phyloP scores from a whole-genome alignment of 2,113 vertebrate species.

The Urocolius indicus region DNA sequence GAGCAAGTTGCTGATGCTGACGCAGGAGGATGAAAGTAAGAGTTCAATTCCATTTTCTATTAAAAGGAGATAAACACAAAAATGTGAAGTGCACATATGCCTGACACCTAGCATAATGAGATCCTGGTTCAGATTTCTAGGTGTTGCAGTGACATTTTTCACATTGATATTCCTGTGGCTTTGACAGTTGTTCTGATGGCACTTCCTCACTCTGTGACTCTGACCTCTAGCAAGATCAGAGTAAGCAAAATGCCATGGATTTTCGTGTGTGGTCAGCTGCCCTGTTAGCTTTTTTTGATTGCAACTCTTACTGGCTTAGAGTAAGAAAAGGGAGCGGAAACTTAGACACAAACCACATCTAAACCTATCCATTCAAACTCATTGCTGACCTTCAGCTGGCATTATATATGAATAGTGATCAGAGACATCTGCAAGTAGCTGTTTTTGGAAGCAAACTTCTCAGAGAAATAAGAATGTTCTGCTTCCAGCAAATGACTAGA shows the following conservation, averaged over 20 bases:
- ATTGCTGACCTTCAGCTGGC: background rate
- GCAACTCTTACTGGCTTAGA: background rate
- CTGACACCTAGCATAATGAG: background rate
- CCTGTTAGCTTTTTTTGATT: background rate
- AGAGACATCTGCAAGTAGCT: background rate
- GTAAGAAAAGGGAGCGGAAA: too few species aligned
- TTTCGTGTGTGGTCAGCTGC: background rate
- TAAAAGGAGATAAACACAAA: background rate
- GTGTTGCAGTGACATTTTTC: background rate
- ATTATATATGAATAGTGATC: background rate
- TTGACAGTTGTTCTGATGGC: background rate
- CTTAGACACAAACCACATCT: too few species aligned
- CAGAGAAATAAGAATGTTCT: background rate
- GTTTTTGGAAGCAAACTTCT: background rate
- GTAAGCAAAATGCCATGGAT: background rate
- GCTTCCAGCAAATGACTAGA: background rate
- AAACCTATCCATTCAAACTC: background rate
- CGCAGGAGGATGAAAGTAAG: constrained; percentile 73
- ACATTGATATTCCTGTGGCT: background rate
- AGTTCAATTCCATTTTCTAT: background rate
- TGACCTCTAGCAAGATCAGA: background rate
- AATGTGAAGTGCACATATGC: background rate
- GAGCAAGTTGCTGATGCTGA: constrained; percentile 74
- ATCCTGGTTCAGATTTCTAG: background rate
- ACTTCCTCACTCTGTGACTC: background rate